phyloP scores from a whole-genome alignment of 2,113 vertebrate genomes.

The Drymodes brunneopygia region DNA sequence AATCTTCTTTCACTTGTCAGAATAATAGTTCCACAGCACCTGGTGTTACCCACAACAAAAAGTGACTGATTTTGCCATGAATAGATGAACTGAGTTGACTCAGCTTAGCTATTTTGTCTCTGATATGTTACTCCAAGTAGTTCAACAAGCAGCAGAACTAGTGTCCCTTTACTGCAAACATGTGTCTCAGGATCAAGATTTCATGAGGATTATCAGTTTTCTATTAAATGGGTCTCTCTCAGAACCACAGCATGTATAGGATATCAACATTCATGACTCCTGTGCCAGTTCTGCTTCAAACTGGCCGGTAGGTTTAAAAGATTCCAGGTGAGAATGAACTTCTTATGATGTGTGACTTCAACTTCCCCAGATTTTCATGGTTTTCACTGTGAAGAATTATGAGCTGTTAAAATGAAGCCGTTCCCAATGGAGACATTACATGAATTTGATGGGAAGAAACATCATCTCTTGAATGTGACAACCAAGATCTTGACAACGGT shows the following conservation, averaged over 20 bases:
- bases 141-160: not conserved
- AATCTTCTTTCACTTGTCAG: not conserved
- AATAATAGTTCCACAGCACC: not conserved
- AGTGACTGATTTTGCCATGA: not conserved
- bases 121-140: not conserved
- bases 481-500: not conserved
- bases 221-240: not conserved
- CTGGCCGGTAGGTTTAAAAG: not conserved
- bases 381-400: not conserved
- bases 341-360: not conserved
- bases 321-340: not conserved
- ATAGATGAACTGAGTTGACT: not conserved
- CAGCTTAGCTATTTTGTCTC: not conserved
- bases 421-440: not conserved
- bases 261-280: rapidly evolving
- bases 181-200: not conserved
- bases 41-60: not conserved
- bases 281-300: not conserved
- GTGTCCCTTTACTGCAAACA: not conserved
- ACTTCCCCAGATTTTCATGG: not conserved
- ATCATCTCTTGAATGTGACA: not conserved
- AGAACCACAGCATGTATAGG: not conserved
- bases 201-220: not conserved
- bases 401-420: not conserved
- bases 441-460: not conserved